Evolutionary conservation across 1,140 invertebrate species (phyloP), one percentile per base, ranked within the genome.

Genomic region (Drosophila oshimai): DNA sequence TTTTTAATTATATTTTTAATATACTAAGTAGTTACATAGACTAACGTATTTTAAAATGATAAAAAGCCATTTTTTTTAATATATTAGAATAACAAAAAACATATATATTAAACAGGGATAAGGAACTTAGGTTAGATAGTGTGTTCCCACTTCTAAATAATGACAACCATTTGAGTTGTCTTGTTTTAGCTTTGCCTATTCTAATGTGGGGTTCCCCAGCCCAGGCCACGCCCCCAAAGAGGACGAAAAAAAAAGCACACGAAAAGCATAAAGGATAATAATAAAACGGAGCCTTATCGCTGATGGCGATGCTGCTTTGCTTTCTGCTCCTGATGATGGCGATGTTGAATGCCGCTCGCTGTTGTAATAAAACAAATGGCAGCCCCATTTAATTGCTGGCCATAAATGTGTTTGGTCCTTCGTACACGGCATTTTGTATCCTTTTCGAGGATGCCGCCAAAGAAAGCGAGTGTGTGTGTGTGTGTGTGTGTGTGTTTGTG

Each of bases 341-440:
- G 75, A 78, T 74, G 62, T 64, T 53, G 76, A 80, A 60, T 73
- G 75, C 37, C 68, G 73, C 64, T 86, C 73, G 58, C 81, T 68
- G 73, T 86, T 54, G 77, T 87, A 81, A 87, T 87, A 87, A 87
- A 87, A 87, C 81, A 87, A 87, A 87, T 87, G 81, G 81, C 81
- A 88, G 83, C 61, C 53, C 77, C 77, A 87, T 87, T 87, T 87
- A 87, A 87, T 87, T 87, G 81, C 77, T 87, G 81, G 64, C 81
- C 81, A 87, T 87, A 87, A 87, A 87, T 87, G 81, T 86, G 80
- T 51, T 84, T 86, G 72, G 76, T 67, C 79, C 70, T 72, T 74
- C 24, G 55, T 34, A 55, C 47, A 24, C 37, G 33, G 22, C 9
- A n/a, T 17, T 17, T 15, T 41, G 41, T 73, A 73, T 73, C 70